A percentile compares a stretch with the other conserved stretches of the same genome.
These are phyloP conservation scores for Orestias chungarensis DNA, from an alignment of 2,797 vertebrate genomes.

Conservation along the genomic window DNA sequence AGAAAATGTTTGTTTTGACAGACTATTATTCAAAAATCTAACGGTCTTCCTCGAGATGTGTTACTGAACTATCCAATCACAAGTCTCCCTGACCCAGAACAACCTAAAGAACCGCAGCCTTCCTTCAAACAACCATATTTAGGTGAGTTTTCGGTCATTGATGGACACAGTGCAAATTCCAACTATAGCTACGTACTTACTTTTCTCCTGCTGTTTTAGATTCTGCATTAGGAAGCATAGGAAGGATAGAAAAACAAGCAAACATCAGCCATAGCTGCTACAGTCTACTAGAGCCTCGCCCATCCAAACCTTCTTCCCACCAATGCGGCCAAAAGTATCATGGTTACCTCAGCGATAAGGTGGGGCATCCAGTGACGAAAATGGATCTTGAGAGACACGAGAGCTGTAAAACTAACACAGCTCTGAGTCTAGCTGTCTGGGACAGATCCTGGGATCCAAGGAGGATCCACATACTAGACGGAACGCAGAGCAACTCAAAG, in stretches of 20 bases:
- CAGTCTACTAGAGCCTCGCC: slow-evolving; percentile 4
- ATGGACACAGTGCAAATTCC: background rate
- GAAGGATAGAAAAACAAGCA: background rate
- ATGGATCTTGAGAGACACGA: slow-evolving; percentile 23
- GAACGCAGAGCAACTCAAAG: slow-evolving; percentile 17
- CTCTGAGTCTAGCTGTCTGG: slow-evolving; percentile 24
- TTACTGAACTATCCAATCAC: slow-evolving; percentile 1
- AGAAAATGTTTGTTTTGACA: slow-evolving; percentile 28
- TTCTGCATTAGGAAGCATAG: background rate
- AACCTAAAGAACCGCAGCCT: slow-evolving; percentile 10
- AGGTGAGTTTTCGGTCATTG: slow-evolving; percentile 26
- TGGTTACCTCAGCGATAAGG: slow-evolving; percentile 24
- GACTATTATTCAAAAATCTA: slow-evolving; percentile 40
- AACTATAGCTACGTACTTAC: background rate
- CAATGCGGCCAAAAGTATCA: background rate
- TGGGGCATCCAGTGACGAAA: slow-evolving; percentile 20
- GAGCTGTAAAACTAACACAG: background rate
- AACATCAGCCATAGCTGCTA: background rate
- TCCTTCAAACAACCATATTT: background rate
- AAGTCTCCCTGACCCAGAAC: background rate
- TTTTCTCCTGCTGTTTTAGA: slow-evolving; percentile 22
- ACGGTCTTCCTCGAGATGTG: background rate
- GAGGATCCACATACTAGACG: slow-evolving; percentile 17
- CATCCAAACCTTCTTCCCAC: slow-evolving; percentile 18
- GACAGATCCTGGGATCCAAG: slow-evolving; percentile 29